Base-by-base conservation (phyloP, 2,113 vertebrate genomes). In the Ophiodon elongatus region DNA sequence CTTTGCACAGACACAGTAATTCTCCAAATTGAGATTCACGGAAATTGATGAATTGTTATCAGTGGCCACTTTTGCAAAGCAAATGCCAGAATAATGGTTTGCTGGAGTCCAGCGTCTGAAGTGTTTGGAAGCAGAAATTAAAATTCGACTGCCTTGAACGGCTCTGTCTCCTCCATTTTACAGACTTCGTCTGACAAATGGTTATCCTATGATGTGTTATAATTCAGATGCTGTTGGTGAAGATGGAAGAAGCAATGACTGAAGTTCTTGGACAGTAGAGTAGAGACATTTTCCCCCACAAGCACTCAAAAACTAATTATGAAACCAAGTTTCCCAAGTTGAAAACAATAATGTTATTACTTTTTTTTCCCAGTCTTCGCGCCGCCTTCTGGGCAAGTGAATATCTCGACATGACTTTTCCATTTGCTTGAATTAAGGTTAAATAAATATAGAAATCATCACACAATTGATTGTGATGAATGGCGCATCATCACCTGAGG, bases 1-100 rank as follows among this genome's bases (percentile, higher is more conserved):
- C 52, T 39, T 72, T 29, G 62, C 75, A 79, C 63, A 68, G 60
- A 72, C 27, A 64, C 73, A 90, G 81, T 83, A 76, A 85, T 64
- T 39, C 21, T 60, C 1, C 23, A 69, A 65, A 79, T 60, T 85
- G 25, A 83, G 82, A 82, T 85, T 73, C 67, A 72, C 19, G 21
- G 57, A 90, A 52, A 23, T 52, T 52, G 54, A 56, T 4, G 15
- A 29, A 59, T 78, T 79, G 74, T 65, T 77, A 66, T 79, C 67
- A 65, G 60, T 71, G 69, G 45, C 76, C 75, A 78, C 47, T 70
- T 79, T 27, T 78, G 62, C 47, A 70, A 64, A 81, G 25, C 50
- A 60, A 84, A 73, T 39, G 47, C 33, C 59, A 68, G 59, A 78
- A 77, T 79, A 71, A 74, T 60, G 45, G 9, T 50, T 57, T 8